Base-by-base conservation (phyloP, 2,113 vertebrate genomes). In the Campylomormyrus tamandua region DNA sequence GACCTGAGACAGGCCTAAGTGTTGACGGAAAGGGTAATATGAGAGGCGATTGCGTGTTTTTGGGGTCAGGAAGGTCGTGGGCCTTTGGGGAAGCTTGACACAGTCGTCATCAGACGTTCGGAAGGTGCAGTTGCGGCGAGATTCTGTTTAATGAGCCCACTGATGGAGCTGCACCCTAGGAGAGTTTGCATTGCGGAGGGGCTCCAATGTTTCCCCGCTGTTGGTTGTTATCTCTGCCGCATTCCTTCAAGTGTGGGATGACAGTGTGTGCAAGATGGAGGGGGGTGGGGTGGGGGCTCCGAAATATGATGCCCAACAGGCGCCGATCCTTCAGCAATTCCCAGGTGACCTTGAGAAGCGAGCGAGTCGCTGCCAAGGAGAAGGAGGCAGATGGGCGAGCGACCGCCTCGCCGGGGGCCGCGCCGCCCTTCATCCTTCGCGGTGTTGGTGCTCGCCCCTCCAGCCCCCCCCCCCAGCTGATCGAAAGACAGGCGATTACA, bases 321-420 rank as follows among this genome's bases (percentile, higher is more conserved):
- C 58, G 3, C 45, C 1, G 27, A 88, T 42, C 88, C 27, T 27
- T 88, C 56, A 17, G 58, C 62, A 88, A 62, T 88, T 74, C 58
- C 58, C 62, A 88, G 50, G 53, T 74, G 83, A 88, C 87, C 87
- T 88, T 88, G 87, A 88, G 53, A 88, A 42, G 87, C 45, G 11
- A 88, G 45, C 27, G 39, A 49, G 42, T 74, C 46, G 42, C 58
- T 66, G 83, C 83, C 83, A 42, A 84, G 77, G 45, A 84, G 83
- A 46, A 48, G n/a, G 46, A 66, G 58, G 58, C 87, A 88, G 87
- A 88, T 88, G 87, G 87, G 62, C 24, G n/a, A 88, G 45, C 62
- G 87, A 31, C 62, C 3, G 39, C 87, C 58, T 48, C 17, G n/a
- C 62, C 13, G n/a, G 24, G 58, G 24, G n/a, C 58, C 66, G 17